Base-by-base conservation (phyloP, 2,888 invertebrate genomes). In the Cheilosia variabilis region DNA sequence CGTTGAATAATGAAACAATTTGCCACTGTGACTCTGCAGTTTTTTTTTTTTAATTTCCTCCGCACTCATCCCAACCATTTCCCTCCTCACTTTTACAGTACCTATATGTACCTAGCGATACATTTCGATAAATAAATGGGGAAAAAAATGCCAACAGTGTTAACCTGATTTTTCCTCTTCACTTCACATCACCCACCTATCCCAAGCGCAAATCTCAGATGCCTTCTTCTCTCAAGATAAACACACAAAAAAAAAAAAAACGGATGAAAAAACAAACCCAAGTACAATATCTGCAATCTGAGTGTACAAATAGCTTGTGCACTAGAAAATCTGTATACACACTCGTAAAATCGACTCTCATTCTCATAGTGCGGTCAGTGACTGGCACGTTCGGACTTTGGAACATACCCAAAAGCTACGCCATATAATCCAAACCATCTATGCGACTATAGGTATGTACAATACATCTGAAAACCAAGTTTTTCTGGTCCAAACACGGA, bases 321-420 rank as follows among this genome's bases (percentile, higher is more conserved):
- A 34, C 47, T 58, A 71, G 58, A 71, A 62, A 72, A 60, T 71
- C 71, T 53, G 6, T 24, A 52, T 24, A 24, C 47, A 17, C 9
- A 47, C 17, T 45, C 13, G n/a, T 22, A 52, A 53, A 37, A 45
- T 47, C 41, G 50, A 77, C 53, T 41, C 53, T 22, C 60, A 55
- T 45, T 34, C 45, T 22, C 73, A 66, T 66, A 63, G 27, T 57
- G 63, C 84, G 79, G 80, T 84, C 84, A 84, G 60, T 84, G 84
- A 80, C 84, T 84, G 75, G 65, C 47, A 53, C 24, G 17, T 45
- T 71, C 43, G 84, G 75, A 84, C 84, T 84, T 84, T 84, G 84
- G 58, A 75, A 79, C 60, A 75, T 53, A 76, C 45, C 37, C 55
- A 69, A 81, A 69, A 57, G 50, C 57, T 65, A 75, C 63, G 65